Evolutionary conservation across 2,113 vertebrate species (phyloP).

Genomic region (Eolophus roseicapilla): DNA sequence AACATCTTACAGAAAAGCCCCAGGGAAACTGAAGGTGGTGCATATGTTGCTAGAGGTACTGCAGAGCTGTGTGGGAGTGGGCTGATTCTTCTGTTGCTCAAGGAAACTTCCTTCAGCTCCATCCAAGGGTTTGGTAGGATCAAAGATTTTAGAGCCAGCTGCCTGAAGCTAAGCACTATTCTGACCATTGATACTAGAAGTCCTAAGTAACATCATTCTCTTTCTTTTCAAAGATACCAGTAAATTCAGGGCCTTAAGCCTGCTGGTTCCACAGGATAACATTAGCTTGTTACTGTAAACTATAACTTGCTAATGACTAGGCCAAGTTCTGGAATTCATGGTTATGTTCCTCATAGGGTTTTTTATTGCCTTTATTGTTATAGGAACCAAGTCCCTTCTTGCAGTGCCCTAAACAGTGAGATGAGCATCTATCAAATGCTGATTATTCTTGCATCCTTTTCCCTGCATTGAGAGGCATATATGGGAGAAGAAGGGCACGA

Average conservation of each 20-base stretch:
- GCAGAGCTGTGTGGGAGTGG: background rate
- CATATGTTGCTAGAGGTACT: background rate
- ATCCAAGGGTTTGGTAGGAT: background rate
- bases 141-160: background rate
- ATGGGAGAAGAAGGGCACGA: background rate
- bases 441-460: background rate
- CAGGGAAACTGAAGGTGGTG: background rate
- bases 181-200: background rate
- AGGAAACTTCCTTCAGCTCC: background rate
- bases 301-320: background rate
- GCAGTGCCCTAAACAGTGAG: background rate
- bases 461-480: background rate
- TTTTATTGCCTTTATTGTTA: slow-evolving; percentile 36
- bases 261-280: background rate
- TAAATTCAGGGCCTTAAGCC: background rate
- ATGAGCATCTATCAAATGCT: slow-evolving; percentile 20
- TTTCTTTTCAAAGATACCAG: background rate
- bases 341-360: background rate
- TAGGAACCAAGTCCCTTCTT: background rate
- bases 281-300: background rate
- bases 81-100: background rate
- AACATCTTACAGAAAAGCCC: background rate
- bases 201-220: background rate
- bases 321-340: background rate
- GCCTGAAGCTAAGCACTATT: background rate